These are phyloP conservation scores for Hypothenemus hampei DNA, from an alignment of 1,140 invertebrate species.

Conservation along the genomic window DNA sequence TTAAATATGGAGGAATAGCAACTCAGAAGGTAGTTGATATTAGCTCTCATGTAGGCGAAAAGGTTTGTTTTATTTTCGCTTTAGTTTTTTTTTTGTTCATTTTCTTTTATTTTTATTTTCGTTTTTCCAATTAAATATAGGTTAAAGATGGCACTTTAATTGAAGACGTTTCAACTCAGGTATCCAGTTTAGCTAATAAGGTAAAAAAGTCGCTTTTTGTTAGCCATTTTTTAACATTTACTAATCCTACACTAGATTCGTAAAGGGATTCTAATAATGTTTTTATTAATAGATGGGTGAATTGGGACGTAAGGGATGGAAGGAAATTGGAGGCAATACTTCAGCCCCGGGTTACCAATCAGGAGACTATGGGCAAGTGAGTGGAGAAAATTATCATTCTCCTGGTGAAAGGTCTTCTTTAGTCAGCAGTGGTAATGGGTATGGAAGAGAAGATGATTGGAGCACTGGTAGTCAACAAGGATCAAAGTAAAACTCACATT, in stretches of 20 bases:
- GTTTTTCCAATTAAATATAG: constrained; percentile 46
- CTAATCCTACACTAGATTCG: neutral
- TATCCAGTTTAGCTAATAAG: constrained; percentile 62
- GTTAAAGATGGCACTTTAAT: constrained; percentile 70
- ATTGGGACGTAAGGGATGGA: constrained; percentile 64
- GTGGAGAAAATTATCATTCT: constrained; percentile 44
- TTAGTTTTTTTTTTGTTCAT: constrained; percentile 35
- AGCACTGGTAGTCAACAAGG: constrained; percentile 43
- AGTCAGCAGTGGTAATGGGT: constrained; percentile 42
- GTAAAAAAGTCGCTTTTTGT: constrained; percentile 46
- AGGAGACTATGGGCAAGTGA: constrained; percentile 51
- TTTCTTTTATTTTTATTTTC: constrained; percentile 41
- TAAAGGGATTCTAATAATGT: neutral
- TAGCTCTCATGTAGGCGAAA: constrained; percentile 56
- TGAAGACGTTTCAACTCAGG: constrained; percentile 62
- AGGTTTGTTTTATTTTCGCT: constrained; percentile 50
- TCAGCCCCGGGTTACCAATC: constrained; percentile 43
- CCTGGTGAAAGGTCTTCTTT: constrained; percentile 51
- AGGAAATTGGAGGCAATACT: constrained; percentile 57
- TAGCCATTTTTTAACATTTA: neutral
- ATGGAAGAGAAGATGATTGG: constrained; percentile 46
- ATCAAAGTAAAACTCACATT: constrained; percentile 35
- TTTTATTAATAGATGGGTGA: constrained; percentile 56
- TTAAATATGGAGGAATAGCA: constrained; percentile 78
- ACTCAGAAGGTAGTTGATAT: constrained; percentile 74